A percentile compares a stretch with the other conserved stretches of the same genome.
phyloP scores from a whole-genome alignment of 92 coral and sea anemone genomes.

The Epizoanthus illoricatus region DNA sequence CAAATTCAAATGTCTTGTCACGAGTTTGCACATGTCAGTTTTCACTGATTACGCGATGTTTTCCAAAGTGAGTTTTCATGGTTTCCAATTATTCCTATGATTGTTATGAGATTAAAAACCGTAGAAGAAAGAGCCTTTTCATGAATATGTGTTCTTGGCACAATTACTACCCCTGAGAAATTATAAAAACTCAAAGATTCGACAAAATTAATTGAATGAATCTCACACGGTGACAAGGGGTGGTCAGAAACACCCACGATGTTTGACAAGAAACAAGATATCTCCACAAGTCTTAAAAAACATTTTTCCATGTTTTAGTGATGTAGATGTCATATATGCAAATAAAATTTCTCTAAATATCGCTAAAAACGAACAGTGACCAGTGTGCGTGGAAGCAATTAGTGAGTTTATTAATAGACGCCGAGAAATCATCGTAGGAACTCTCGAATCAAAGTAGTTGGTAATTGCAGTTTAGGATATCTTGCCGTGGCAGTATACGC shows the following conservation, averaged over 20 bases:
- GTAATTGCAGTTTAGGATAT: too few relatives aligned
- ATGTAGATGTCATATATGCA: too few relatives aligned
- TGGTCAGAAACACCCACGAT: not conserved
- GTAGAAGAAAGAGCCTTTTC: not conserved
- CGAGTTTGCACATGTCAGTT: not conserved
- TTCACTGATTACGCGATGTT: not conserved
- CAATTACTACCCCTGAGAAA: not conserved
- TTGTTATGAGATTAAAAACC: not conserved
- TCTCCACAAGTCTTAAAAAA: not conserved
- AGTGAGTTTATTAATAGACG: too few relatives aligned
- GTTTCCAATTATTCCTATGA: not conserved
- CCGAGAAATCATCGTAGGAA: too few relatives aligned
- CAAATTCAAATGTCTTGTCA: not conserved
- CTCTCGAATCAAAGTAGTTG: too few relatives aligned
- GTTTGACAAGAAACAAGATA: conserved; percentile 8
- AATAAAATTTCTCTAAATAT: too few relatives aligned
- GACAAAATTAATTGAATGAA: not conserved
- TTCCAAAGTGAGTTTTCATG: not conserved
- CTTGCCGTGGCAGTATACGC: too few relatives aligned
- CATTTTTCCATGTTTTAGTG: not conserved
- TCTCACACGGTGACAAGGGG: not conserved
- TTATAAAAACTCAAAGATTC: not conserved
- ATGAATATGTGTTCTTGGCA: not conserved
- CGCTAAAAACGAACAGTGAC: too few relatives aligned
- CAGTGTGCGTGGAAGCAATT: too few relatives aligned